Evolutionary conservation across 1,140 invertebrate genomes (phyloP), one percentile per base, ranked within the genome.

Genomic region (Tetragonula clypearis): DNA sequence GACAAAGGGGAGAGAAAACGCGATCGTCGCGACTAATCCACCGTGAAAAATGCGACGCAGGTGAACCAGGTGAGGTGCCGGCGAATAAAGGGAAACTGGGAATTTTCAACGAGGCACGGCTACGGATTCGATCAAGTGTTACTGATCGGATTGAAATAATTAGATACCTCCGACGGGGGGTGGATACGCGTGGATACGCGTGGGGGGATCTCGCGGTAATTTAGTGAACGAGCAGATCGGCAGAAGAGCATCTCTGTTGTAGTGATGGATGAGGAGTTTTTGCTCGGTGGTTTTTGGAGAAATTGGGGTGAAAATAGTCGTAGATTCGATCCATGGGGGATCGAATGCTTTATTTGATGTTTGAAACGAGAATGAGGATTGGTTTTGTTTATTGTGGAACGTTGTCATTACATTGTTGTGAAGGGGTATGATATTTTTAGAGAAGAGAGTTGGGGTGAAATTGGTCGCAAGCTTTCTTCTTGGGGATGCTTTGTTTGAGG

Each of bases 31-130:
- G 75, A 85, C 53, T 94, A 94, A 94, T 94, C 92, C 92, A 0
- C 87, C 87, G 91, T 92, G 90, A 93, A 93, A 94, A 93, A 91
- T 91, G 89, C 86, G 90, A 75, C 84, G 88, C 93, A 94, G 93
- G 93, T 94, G 93, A 93, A 55, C 80, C 90, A 91, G 90, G 90
- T 90, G 81, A 85, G 80, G 26, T 60, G n/a, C 17, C 35, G 4
- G 30, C 26, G 17, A 69, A 55, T 56, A 6, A 74, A 55, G 62
- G 77, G 66, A 82, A 88, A 75, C 72, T 66, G 68, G 41, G 41
- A 87, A 75, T 87, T 92, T 90, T 82, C 75, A 49, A 23, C 72
- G 35, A 35, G 17, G 55, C n/a, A 41, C 15, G 12, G n/a, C 35
- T 26, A 74, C 71, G 60, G 68, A 56, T 19, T 69, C 83, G 82